phyloP scores from a whole-genome alignment of 2,797 vertebrate genomes.

The Ispidina lecontei region DNA sequence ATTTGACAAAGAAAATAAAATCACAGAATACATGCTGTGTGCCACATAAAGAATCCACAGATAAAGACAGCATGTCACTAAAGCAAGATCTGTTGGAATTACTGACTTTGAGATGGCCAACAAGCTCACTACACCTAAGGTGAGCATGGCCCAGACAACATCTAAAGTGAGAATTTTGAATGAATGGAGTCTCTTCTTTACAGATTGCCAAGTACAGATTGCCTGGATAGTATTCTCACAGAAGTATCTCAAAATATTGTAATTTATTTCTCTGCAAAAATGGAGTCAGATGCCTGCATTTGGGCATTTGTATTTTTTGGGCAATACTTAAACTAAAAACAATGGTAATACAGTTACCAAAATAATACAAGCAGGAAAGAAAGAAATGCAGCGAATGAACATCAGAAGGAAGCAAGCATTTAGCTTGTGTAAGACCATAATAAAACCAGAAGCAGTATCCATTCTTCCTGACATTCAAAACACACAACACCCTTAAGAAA shows the following conservation, averaged over 20 bases:
- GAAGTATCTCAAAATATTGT: neutral
- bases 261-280: neutral
- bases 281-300: neutral
- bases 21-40: neutral
- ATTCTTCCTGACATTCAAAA: neutral
- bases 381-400: neutral
- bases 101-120: neutral
- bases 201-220: neutral
- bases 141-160: neutral
- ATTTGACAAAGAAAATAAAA: neutral
- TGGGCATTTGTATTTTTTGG: neutral
- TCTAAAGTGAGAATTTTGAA: neutral
- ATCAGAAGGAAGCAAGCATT: neutral
- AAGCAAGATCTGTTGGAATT: neutral
- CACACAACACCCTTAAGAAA: neutral
- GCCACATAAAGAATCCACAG: neutral
- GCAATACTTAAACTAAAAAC: neutral
- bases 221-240: neutral
- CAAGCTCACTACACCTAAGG: neutral
- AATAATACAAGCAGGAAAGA: neutral
- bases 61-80: neutral
- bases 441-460: neutral
- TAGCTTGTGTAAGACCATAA: neutral
- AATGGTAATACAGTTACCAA: neutral
- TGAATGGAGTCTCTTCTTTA: neutral